Percentiles rank a stretch among this genome's conserved stretches.
Evolutionary conservation across 2,797 vertebrate species (phyloP).

Genomic region (Pygocentrus nattereri): DNA sequence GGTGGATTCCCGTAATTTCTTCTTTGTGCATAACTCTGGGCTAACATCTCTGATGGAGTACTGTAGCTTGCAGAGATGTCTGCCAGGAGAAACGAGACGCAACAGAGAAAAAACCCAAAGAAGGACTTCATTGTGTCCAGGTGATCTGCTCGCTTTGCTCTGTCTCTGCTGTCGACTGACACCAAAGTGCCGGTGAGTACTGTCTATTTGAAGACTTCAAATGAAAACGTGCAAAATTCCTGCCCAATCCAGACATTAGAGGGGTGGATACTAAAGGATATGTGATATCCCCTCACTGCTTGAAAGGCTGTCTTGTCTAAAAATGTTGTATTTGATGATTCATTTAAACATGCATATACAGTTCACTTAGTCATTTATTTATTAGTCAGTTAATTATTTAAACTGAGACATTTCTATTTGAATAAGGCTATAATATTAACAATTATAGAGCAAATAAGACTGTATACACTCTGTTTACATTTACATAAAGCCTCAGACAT

Average conservation of each 20-base stretch:
- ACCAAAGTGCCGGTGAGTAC: constrained; percentile 49
- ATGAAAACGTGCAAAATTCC: constrained; percentile 55
- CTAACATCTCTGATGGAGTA: constrained; percentile 64
- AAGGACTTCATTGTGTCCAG: constrained; percentile 69
- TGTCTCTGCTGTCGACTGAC: constrained; percentile 43
- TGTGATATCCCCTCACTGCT: not conserved
- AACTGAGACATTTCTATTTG: too few species aligned
- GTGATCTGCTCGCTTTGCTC: constrained; percentile 34
- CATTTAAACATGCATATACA: not conserved
- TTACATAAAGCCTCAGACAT: too few species aligned
- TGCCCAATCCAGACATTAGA: constrained; percentile 70
- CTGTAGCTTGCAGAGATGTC: constrained; percentile 71
- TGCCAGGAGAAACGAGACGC: constrained; percentile 69
- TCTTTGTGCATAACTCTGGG: constrained; percentile 75
- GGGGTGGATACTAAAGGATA: constrained; percentile 24
- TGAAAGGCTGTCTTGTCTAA: not conserved
- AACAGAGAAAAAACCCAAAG: constrained; percentile 69
- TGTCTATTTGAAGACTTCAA: constrained; percentile 64
- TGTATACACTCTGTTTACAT: too few species aligned
- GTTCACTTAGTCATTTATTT: not conserved
- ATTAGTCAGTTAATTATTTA: too few species aligned
- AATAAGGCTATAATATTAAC: too few species aligned
- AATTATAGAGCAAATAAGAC: too few species aligned
- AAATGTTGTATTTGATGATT: not conserved
- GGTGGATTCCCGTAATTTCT: constrained; percentile 59